Evolutionary conservation across 2,113 vertebrate genomes (phyloP).

Genomic region (Tapirus terrestris): DNA sequence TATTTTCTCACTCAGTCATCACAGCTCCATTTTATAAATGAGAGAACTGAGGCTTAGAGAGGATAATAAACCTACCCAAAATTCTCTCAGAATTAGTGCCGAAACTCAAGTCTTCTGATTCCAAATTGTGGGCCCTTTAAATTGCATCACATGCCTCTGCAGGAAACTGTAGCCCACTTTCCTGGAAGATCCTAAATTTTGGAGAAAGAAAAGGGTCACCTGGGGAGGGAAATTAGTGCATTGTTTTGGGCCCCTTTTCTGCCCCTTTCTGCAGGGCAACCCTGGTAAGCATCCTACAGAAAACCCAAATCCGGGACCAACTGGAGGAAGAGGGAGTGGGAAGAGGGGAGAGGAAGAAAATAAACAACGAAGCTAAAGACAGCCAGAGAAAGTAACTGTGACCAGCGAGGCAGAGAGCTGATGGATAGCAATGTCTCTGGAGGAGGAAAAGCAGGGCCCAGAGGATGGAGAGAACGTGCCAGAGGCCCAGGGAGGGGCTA

Average conservation of each 20-base stretch:
- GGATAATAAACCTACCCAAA: neutral
- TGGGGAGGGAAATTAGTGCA: neutral
- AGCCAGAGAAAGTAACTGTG: slow-evolving; percentile 26
- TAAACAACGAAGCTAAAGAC: slow-evolving; percentile 37
- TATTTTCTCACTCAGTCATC: neutral
- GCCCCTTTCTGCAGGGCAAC: neutral
- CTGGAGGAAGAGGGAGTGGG: neutral
- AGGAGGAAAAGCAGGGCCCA: neutral
- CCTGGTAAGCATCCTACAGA: neutral
- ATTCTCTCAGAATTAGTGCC: neutral
- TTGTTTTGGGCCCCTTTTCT: neutral
- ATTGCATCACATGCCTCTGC: neutral
- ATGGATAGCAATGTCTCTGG: slow-evolving; percentile 50
- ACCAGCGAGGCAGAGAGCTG: slow-evolving; percentile 53
- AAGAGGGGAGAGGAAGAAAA: neutral
- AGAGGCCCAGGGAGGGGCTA: neutral
- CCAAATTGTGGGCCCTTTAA: neutral
- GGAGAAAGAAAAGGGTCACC: neutral
- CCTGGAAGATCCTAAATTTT: neutral
- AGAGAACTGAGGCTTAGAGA: neutral
- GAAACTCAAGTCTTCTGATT: neutral
- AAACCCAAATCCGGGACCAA: neutral
- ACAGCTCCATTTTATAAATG: neutral
- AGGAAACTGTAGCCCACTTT: neutral
- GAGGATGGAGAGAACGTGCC: neutral